phyloP scores from a whole-genome alignment of 2,888 invertebrate species.

The Malachius bipustulatus region DNA sequence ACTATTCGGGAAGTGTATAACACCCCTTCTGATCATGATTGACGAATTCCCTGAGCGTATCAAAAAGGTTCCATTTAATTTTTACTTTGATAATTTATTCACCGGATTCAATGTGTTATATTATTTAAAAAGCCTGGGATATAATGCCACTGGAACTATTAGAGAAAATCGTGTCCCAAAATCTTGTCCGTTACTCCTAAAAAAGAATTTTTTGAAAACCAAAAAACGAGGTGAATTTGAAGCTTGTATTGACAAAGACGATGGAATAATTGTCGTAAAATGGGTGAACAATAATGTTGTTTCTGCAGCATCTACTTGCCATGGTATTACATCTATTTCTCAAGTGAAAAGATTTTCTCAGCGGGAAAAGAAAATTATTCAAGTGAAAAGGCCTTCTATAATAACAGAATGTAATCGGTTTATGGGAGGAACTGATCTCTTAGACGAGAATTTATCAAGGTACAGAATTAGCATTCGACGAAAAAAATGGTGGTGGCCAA shows the following conservation, averaged over 20 bases:
- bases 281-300: not conserved
- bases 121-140: not conserved
- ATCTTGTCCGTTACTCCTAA: no score
- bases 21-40: not conserved
- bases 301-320: not conserved
- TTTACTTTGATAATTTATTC: conserved; percentile 1
- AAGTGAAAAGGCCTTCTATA: not conserved
- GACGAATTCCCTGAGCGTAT: not conserved
- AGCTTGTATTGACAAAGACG: no score
- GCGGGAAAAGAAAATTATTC: not conserved
- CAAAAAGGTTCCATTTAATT: not conserved
- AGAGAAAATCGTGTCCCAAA: not conserved
- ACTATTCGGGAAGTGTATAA: not conserved
- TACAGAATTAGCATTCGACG: not conserved
- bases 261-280: not conserved
- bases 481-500: not conserved
- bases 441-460: not conserved
- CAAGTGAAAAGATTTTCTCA: not conserved
- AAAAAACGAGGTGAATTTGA: no score
- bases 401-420: not conserved
- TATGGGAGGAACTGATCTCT: not conserved
- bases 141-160: not conserved
- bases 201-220: no score
- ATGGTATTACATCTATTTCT: not conserved
- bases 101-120: not conserved